Evolutionary conservation across 2,113 vertebrate genomes (phyloP).

Genomic region (Phalacrocorax pelagicus): DNA sequence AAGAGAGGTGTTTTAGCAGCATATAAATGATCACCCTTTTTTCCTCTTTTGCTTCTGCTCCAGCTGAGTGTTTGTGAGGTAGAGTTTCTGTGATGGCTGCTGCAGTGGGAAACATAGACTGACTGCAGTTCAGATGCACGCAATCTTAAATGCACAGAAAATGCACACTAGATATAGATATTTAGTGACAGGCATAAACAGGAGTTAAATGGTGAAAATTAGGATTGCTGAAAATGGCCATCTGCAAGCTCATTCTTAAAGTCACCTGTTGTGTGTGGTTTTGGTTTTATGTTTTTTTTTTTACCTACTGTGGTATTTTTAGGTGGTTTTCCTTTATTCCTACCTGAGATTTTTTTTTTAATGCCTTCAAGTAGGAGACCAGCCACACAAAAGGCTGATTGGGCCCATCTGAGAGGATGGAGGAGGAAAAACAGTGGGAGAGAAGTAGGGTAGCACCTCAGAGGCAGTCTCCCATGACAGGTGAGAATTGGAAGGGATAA

Average conservation of each 20-base stretch:
- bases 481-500: background rate
- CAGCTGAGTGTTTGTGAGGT: background rate
- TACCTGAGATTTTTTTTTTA: background rate
- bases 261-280: background rate
- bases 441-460: background rate
- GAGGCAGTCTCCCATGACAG: background rate
- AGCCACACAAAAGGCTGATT: background rate
- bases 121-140: background rate
- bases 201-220: background rate
- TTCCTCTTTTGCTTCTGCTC: background rate
- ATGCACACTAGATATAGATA: background rate
- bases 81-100: background rate
- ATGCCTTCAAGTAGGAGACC: background rate
- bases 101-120: background rate
- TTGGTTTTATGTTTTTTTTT: background rate
- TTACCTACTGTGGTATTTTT: background rate
- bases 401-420: background rate
- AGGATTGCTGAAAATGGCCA: background rate
- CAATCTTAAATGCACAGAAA: too few species aligned
- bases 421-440: background rate
- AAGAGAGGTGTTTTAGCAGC: background rate
- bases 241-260: background rate
- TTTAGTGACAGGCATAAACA: background rate
- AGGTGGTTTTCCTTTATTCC: background rate
- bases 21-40: background rate